Evolutionary conservation across 92 coral and sea anemone species (phyloP).

Genomic region (Porites divaricata): DNA sequence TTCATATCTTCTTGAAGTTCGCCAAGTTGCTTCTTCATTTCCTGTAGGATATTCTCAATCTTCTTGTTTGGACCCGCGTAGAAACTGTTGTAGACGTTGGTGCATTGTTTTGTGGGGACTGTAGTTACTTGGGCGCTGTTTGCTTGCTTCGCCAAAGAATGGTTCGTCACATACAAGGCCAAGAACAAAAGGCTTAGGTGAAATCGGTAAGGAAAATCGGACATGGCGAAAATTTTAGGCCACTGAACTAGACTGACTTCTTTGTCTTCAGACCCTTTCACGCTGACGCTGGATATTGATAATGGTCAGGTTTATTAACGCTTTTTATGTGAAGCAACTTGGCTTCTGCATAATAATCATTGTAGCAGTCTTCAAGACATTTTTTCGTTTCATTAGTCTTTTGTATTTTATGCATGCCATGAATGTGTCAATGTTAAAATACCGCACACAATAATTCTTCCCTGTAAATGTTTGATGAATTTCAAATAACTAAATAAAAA

Average conservation of each 20-base stretch:
- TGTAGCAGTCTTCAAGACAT: background rate
- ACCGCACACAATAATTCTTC: too few species aligned
- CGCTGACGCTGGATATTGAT: too few species aligned
- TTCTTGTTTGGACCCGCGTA: background rate
- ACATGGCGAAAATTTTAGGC: too few species aligned
- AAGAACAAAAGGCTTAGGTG: background rate
- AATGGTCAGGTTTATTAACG: too few species aligned
- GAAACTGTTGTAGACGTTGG: conserved; percentile 5
- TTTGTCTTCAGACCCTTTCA: too few species aligned
- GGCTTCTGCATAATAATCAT: too few species aligned
- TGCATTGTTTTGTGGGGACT: conserved; percentile 8
- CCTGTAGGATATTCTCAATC: conserved; percentile 5
- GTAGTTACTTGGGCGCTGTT: background rate
- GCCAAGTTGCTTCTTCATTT: background rate
- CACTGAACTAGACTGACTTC: too few species aligned
- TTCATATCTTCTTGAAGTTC: background rate
- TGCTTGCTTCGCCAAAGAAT: background rate
- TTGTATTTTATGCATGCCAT: background rate
- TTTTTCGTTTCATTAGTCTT: background rate
- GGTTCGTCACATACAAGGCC: background rate
- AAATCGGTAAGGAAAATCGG: background rate
- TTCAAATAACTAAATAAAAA: too few species aligned
- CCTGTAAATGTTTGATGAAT: too few species aligned
- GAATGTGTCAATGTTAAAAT: background rate
- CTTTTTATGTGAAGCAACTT: too few species aligned